phyloP scores from a whole-genome alignment of 2,113 vertebrate genomes.

The Aleadryas rufinucha region DNA sequence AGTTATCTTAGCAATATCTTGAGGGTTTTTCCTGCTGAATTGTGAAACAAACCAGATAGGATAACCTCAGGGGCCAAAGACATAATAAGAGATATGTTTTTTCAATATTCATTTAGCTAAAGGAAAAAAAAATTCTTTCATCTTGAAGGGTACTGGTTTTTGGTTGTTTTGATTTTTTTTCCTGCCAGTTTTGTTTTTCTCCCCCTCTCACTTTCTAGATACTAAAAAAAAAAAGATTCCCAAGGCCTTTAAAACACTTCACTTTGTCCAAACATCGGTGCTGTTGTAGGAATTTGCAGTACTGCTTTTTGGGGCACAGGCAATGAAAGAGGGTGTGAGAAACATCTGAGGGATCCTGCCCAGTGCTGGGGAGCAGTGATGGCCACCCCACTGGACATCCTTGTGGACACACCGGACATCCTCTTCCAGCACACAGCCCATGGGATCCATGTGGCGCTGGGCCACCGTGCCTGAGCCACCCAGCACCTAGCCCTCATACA shows the following conservation, averaged over 20 bases:
- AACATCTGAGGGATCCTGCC: background rate
- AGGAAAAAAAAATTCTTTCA: background rate
- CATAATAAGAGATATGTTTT: background rate
- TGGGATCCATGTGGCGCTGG: rapidly evolving
- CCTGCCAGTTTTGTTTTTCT: background rate
- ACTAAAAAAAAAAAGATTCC: background rate
- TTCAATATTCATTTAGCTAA: background rate
- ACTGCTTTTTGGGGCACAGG: background rate
- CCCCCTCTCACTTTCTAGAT: background rate
- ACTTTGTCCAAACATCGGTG: background rate
- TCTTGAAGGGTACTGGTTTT: background rate
- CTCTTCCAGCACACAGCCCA: background rate
- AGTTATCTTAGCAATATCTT: slow-evolving; percentile 3
- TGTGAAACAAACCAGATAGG: background rate
- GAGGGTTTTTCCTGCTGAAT: background rate
- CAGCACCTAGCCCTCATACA: background rate
- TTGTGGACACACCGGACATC: rapidly evolving
- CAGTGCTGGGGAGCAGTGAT: background rate
- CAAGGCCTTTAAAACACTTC: background rate
- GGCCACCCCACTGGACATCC: background rate
- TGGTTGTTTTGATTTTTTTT: background rate
- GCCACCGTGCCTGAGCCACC: background rate
- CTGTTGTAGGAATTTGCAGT: background rate
- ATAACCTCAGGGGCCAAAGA: background rate
- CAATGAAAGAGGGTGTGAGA: background rate